phyloP scores from a whole-genome alignment of 2,113 vertebrate species.

The Malurus melanocephalus region DNA sequence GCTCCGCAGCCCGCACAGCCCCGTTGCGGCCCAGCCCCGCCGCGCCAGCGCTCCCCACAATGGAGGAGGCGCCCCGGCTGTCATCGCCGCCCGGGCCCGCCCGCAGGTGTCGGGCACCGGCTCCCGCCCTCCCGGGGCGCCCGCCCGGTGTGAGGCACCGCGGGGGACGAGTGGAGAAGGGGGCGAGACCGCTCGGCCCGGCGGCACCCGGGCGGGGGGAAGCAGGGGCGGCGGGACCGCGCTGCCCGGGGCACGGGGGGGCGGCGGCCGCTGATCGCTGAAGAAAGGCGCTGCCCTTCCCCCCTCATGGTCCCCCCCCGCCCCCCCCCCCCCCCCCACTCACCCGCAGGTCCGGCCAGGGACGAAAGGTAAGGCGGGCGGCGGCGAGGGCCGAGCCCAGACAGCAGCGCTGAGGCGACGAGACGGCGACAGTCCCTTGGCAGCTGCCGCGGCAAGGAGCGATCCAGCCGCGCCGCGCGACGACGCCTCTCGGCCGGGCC shows the following conservation, averaged over 20 bases:
- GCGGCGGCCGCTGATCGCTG: not conserved
- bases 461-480: no score
- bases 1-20: not conserved
- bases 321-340: no score
- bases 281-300: not conserved
- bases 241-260: not conserved
- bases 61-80: not conserved
- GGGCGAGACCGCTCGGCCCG: not conserved
- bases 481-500: no score
- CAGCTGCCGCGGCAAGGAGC: no score
- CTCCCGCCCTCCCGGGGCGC: not conserved
- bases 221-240: not conserved
- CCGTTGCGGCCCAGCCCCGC: not conserved
- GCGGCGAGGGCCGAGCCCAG: no score
- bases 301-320: not conserved
- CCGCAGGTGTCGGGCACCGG: not conserved
- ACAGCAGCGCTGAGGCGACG: no score
- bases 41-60: not conserved
- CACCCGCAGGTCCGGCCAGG: no score
- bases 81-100: not conserved
- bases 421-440: no score
- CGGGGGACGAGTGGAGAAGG: no score
- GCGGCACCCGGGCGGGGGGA: not conserved
- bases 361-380: no score
- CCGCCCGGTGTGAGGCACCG: not conserved